phyloP scores from a whole-genome alignment of 2,113 vertebrate genomes.

The Xiphophorus couchianus region DNA sequence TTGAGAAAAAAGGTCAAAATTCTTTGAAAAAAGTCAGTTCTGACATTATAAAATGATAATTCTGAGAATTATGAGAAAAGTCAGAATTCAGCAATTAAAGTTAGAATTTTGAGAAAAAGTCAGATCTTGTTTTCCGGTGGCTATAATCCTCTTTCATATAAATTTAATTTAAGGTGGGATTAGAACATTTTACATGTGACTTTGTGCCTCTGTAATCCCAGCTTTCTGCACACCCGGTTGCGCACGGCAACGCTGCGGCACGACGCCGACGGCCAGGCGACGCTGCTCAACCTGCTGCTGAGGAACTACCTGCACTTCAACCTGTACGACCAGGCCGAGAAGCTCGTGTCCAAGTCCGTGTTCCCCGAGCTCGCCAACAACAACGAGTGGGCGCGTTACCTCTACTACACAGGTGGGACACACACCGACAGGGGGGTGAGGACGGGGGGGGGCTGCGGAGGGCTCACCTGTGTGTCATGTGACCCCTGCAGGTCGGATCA shows the following conservation, averaged over 20 bases:
- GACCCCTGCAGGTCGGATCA: slow-evolving; percentile 88
- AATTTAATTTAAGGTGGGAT: too few relatives aligned
- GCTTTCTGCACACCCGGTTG: slow-evolving; percentile 92
- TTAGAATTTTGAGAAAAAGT: too few relatives aligned
- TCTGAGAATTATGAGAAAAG: too few relatives aligned
- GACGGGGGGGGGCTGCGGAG: accelerated
- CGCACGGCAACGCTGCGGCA: slow-evolving; percentile 94
- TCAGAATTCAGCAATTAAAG: too few relatives aligned
- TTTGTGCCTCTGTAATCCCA: slow-evolving; percentile 6
- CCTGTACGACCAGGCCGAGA: slow-evolving; percentile 97
- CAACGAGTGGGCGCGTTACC: slow-evolving; percentile 98
- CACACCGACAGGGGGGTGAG: accelerated
- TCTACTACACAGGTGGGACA: slow-evolving; percentile 93
- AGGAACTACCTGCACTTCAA: slow-evolving; percentile 97
- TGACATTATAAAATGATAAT: too few relatives aligned
- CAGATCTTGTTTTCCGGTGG: too few relatives aligned
- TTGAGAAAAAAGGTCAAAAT: too few relatives aligned
- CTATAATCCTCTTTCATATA: too few relatives aligned
- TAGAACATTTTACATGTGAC: too few relatives aligned
- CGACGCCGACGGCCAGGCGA: slow-evolving; percentile 93
- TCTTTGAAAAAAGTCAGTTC: too few relatives aligned
- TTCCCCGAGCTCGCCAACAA: slow-evolving; percentile 98
- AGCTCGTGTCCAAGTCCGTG: slow-evolving; percentile 95
- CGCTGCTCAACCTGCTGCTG: slow-evolving; percentile 93
- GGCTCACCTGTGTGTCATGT: slow-evolving; percentile 18